These are phyloP conservation scores for Drosophila mettleri DNA, from an alignment of 2,888 invertebrate genomes.

Conservation along the genomic window DNA sequence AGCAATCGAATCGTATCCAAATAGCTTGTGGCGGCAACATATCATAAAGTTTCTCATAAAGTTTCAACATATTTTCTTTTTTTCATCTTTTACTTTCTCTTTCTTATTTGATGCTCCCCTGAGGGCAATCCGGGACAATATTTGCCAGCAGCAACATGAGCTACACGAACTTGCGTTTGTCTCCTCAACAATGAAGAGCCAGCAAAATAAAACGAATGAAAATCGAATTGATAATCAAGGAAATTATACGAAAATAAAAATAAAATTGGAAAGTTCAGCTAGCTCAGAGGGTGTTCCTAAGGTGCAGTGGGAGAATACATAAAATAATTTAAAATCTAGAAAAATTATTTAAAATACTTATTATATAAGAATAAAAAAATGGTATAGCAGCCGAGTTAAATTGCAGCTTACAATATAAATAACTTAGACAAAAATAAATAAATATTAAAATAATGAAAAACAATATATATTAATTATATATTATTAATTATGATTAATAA, in stretches of 20 bases:
- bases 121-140: slow-evolving; percentile 53
- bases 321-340: neutral
- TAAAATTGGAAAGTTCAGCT: slow-evolving; percentile 5
- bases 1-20: slow-evolving; percentile 50
- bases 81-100: neutral
- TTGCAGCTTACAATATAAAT: too few relatives aligned
- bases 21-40: slow-evolving; percentile 24
- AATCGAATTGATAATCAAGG: slow-evolving; percentile 54
- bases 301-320: neutral
- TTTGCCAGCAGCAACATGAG: slow-evolving; percentile 40
- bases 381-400: too few relatives aligned
- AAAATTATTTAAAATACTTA: neutral
- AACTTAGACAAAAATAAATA: too few relatives aligned
- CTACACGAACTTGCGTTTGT: slow-evolving; percentile 34
- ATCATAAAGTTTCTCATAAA: slow-evolving; percentile 58
- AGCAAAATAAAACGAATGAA: neutral
- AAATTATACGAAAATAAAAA: slow-evolving; percentile 40
- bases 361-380: neutral
- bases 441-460: too few relatives aligned
- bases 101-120: slow-evolving; percentile 17
- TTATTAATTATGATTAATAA: too few relatives aligned
- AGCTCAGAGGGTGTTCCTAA: neutral
- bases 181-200: slow-evolving; percentile 21
- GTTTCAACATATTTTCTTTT: slow-evolving; percentile 29
- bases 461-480: too few relatives aligned